Percentiles rank a stretch among this genome's conserved stretches.
Evolutionary conservation across 1,140 invertebrate species (phyloP).

Genomic region (Drosophila yakuba): DNA sequence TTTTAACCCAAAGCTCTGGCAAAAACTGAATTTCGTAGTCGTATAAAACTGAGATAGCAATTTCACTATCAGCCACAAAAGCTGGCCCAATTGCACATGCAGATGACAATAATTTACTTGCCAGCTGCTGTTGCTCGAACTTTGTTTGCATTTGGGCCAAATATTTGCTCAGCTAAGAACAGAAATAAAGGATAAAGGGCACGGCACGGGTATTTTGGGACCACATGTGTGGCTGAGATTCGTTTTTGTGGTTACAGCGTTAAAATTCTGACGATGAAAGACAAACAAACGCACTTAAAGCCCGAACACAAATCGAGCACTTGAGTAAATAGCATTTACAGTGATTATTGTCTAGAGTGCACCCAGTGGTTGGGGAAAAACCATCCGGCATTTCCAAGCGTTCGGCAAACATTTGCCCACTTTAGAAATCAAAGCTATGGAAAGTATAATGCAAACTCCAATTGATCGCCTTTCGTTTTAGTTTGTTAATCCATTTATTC

Average conservation of each 20-base stretch:
- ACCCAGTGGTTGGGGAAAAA: background rate
- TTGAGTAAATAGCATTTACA: conserved; percentile 43
- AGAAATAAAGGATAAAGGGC: background rate
- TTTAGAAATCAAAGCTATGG: background rate
- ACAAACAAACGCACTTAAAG: conserved; percentile 46
- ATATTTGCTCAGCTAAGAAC: conserved; percentile 52
- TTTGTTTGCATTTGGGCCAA: conserved; percentile 59
- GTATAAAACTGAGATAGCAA: conserved; percentile 2
- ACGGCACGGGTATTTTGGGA: background rate
- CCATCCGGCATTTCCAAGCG: background rate
- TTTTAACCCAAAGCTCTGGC: background rate
- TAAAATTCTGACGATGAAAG: conserved; percentile 41
- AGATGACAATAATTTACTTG: conserved; percentile 34
- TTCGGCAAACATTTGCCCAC: conserved; percentile 6
- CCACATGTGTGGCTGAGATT: conserved; percentile 10
- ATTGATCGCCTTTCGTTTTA: conserved; percentile 1
- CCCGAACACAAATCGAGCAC: conserved; percentile 35
- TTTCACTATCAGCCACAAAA: background rate
- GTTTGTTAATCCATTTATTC: conserved; percentile 1
- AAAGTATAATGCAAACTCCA: conserved; percentile 1
- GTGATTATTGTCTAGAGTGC: conserved; percentile 32
- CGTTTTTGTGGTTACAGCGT: conserved; percentile 35
- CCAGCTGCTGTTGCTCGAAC: conserved; percentile 24
- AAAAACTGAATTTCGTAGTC: background rate
- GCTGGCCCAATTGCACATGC: conserved; percentile 18